Base-by-base conservation (phyloP, 2,113 vertebrate genomes). In the Catharus minimus region DNA sequence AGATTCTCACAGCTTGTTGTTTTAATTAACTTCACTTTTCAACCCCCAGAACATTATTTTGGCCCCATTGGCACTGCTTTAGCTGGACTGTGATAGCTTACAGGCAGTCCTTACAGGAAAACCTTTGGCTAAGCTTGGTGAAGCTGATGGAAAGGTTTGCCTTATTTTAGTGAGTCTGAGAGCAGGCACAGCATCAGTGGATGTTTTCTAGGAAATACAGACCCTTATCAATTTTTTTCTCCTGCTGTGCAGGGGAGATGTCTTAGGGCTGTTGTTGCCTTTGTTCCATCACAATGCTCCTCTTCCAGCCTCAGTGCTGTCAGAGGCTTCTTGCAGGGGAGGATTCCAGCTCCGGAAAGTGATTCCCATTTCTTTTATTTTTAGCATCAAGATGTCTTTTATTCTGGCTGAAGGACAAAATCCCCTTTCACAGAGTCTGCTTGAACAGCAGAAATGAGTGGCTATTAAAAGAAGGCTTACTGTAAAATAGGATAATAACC, bases 371-470 rank as follows among this genome's bases (percentile, higher is more conserved):
- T 91, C 84, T 93, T 88, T 89, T 96, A 94, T 95, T 96, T 96
- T 96, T 96, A 95, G 95, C 81, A 95, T 93, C 93, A 93, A 92
- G 89, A 94, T 95, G 89, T 93, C 95, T 96, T 95, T 92, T 94
- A 80, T 94, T 95, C 89, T 95, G 86, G 86, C 92, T 95, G 94
- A 95, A 95, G 95, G 95, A 95, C 95, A 96, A 93, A 93, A 95
- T 87, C 89, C 56, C 52, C 95, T 93, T 95, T 89, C 92, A 91
- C 82, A 87, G 64, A 83, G 81, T 47, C 67, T 95, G 94, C 94
- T 95, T 82, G 90, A 95, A 85, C 89, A 93, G 95, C 95, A 95
- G 89, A 95, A 96, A 95, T 80, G 67, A 95, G 71, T 69, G 78
- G 90, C 87, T 96, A 95, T 96, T 97, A 95, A 95, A 94, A 95